Percentiles rank a stretch among this genome's conserved stretches.
Conservation (phyloP, 2,888 invertebrate species). For the Polydrusus pterygomalis region DNA sequence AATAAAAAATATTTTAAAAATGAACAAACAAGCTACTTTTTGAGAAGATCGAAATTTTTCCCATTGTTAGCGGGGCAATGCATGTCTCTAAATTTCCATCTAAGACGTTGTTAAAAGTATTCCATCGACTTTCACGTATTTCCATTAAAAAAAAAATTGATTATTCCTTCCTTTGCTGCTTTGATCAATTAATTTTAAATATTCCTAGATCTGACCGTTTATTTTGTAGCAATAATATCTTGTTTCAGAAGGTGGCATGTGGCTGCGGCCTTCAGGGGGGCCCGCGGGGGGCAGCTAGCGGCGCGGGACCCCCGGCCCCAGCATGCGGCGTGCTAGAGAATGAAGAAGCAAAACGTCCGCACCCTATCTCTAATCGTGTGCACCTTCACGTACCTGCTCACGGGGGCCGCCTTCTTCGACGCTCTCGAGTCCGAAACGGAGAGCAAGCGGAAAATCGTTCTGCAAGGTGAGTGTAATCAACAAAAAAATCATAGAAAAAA, state of each 20-base stretch:
- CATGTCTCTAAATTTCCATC: too few relatives aligned
- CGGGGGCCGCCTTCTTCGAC: conserved; percentile 99
- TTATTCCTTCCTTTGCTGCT: too few relatives aligned
- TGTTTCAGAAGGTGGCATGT: conserved; percentile 58
- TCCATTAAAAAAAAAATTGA: too few relatives aligned
- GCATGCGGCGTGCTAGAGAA: conserved; percentile 85
- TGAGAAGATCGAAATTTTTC: too few relatives aligned
- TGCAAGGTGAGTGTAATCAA: conserved; percentile 80
- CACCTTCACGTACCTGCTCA: conserved; percentile 99
- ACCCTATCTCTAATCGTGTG: conserved; percentile 99
- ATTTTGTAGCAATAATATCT: neutral
- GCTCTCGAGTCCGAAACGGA: conserved; percentile 98
- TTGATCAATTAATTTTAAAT: neutral
- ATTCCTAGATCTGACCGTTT: neutral
- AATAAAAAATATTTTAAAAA: too few relatives aligned
- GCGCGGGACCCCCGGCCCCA: conserved; percentile 71
- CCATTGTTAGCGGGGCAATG: too few relatives aligned
- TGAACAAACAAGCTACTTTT: too few relatives aligned
- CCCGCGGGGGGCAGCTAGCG: conserved; percentile 71
- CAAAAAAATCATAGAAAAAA: too few relatives aligned
- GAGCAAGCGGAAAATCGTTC: conserved; percentile 89
- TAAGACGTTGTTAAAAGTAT: too few relatives aligned
- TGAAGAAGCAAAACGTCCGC: conserved; percentile 99
- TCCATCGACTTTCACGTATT: too few relatives aligned
- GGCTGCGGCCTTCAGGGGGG: conserved; percentile 66